These are phyloP conservation scores for Heliconius ethilla DNA, from an alignment of 2,888 invertebrate genomes.

Conservation along the genomic window DNA sequence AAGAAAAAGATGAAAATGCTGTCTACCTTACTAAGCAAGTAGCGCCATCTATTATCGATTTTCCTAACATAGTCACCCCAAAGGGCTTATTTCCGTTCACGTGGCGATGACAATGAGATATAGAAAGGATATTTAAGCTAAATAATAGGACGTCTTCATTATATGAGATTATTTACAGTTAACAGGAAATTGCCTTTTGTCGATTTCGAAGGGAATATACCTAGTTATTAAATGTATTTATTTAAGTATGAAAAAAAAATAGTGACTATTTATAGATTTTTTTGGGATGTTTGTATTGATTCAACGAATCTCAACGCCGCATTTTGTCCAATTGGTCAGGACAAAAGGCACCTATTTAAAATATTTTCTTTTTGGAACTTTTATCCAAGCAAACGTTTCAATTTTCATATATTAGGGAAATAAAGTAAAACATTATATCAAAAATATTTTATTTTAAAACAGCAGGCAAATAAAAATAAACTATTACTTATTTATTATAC, in stretches of 20 bases:
- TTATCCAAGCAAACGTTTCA: no score
- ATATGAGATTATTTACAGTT: conserved; percentile 67
- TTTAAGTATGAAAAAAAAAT: no score
- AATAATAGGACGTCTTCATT: conserved; percentile 64
- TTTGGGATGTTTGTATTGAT: not conserved
- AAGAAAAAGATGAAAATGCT: not conserved
- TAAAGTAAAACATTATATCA: not conserved
- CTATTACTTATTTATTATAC: conserved; percentile 37
- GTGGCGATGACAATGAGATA: conserved; percentile 69
- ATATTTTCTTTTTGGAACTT: no score
- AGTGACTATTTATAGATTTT: not conserved
- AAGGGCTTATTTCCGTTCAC: conserved; percentile 76
- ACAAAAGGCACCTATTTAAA: not conserved
- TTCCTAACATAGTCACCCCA: conserved; percentile 46
- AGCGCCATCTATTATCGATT: conserved; percentile 62
- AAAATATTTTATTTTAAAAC: conserved; percentile 13
- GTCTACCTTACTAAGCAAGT: conserved; percentile 33
- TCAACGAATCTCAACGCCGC: not conserved
- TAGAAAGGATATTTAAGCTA: conserved; percentile 58
- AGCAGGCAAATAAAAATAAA: not conserved
- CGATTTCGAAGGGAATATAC: conserved; percentile 32
- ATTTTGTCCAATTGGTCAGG: not conserved
- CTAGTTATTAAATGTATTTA: conserved; percentile 18
- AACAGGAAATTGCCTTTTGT: conserved; percentile 75
- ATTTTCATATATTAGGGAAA: not conserved